Conservation (phyloP, 2,888 invertebrate genomes). For the Diaphora mendica region DNA sequence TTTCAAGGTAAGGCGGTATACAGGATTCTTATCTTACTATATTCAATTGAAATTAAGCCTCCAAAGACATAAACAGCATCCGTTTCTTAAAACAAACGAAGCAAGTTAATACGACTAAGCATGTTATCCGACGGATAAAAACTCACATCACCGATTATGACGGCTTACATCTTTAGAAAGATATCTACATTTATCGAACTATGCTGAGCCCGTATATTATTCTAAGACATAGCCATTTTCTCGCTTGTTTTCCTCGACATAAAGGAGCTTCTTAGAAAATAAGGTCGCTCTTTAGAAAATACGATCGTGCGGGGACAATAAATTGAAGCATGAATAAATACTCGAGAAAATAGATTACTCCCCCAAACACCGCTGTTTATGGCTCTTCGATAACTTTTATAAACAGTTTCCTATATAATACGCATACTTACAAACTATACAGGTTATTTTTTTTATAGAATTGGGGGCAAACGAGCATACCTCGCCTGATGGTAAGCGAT, state of each 20-base stretch:
- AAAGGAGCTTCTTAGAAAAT: slow-evolving; percentile 68
- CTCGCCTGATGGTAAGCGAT: no score
- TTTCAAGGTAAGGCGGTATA: background rate
- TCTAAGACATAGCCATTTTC: slow-evolving; percentile 59
- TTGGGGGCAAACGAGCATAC: no score
- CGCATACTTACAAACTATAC: background rate
- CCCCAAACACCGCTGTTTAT: slow-evolving; percentile 33
- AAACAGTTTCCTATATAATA: background rate
- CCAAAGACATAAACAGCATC: background rate
- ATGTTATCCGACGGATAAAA: slow-evolving; percentile 19
- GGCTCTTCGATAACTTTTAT: slow-evolving; percentile 17
- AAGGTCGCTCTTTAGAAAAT: slow-evolving; percentile 68
- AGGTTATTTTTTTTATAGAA: no score
- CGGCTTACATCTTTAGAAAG: slow-evolving; percentile 30
- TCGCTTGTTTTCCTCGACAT: slow-evolving; percentile 59
- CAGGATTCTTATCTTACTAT: background rate
- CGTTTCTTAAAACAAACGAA: background rate
- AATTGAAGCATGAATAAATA: slow-evolving; percentile 72
- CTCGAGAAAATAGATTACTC: slow-evolving; percentile 66
- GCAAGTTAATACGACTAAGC: background rate
- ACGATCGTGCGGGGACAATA: slow-evolving; percentile 69
- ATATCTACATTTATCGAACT: slow-evolving; percentile 50
- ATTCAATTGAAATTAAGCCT: background rate
- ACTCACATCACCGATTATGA: slow-evolving; percentile 37
- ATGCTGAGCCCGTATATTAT: slow-evolving; percentile 59